phyloP scores from a whole-genome alignment of 1,140 invertebrate genomes.

The Pentalonia nigronervosa region DNA sequence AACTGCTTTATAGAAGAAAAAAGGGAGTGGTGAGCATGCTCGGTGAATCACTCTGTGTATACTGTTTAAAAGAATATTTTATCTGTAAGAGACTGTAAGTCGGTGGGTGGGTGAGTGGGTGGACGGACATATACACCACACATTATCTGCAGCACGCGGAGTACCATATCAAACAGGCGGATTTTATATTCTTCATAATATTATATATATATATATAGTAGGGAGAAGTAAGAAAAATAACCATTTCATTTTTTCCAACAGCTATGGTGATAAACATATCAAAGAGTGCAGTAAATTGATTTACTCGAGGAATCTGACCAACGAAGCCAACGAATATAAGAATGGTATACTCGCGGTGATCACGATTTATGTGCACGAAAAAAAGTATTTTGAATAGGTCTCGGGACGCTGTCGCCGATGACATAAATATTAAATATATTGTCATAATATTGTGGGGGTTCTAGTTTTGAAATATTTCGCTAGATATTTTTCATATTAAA shows the following conservation, averaged over 20 bases:
- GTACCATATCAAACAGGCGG: neutral
- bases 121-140: neutral
- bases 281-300: neutral
- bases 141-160: neutral
- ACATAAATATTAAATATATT: neutral
- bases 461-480: too few species aligned
- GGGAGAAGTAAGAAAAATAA: neutral
- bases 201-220: too few species aligned
- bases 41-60: too few species aligned
- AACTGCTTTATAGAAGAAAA: too few species aligned
- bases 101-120: neutral
- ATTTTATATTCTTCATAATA: neutral
- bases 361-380: neutral
- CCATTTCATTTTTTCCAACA: neutral
- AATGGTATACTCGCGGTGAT: neutral
- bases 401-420: neutral
- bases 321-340: neutral
- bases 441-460: too few species aligned
- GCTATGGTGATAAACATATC: neutral
- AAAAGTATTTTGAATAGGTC: neutral
- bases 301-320: neutral
- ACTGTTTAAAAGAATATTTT: neutral
- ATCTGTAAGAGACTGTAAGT: too few species aligned
- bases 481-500: too few species aligned
- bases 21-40: too few species aligned